Evolutionary conservation across 2,888 invertebrate species (phyloP), one percentile per base, ranked within the genome.

Genomic region (Leucoma salicis): DNA sequence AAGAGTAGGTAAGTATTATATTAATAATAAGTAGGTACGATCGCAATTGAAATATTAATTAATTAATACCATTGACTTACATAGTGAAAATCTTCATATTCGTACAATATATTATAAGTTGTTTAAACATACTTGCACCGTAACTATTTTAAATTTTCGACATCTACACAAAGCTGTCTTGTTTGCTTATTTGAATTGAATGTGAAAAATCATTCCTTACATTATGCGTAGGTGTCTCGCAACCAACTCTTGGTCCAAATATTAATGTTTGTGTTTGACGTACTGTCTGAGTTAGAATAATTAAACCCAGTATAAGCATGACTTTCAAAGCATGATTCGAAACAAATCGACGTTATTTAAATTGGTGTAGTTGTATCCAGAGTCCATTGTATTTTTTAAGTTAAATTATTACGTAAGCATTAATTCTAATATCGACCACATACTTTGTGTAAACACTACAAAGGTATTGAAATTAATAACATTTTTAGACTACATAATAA

Each of bases 181-280:
- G 50, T 56, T 57, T 54, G 46, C 70, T 66, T 65, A 77, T 81
- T 80, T 73, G 74, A 80, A 80, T 78, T 74, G 73, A 77, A 79
- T 79, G 65, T 74, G 63, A 64, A 67, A 72, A 70, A 56, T 66
- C 54, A 58, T 64, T 61, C 45, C 53, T 46, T 54, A 42, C 63
- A 60, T 48, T 55, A 44, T 41, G 47, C 35, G 71, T 70, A 57
- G 78, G 78, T 57, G 74, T 63, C 58, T 61, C 64, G 62, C 51
- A 49, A n/a, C 42, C 52, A 52, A 51, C 50, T 59, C 55, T 55
- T 66, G 57, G 63, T 61, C 63, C 63, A 71, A 70, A 70, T 71
- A 67, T 59, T 53, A 73, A 68, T 73, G 63, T 69, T 70, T 69
- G 66, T 64, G 67, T 68, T 67, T 55, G 61, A 63, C 63, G 63